Evolutionary conservation across 2,888 invertebrate genomes (phyloP), one percentile per base, ranked within the genome.

Genomic region (Metopia argyrocephala): DNA sequence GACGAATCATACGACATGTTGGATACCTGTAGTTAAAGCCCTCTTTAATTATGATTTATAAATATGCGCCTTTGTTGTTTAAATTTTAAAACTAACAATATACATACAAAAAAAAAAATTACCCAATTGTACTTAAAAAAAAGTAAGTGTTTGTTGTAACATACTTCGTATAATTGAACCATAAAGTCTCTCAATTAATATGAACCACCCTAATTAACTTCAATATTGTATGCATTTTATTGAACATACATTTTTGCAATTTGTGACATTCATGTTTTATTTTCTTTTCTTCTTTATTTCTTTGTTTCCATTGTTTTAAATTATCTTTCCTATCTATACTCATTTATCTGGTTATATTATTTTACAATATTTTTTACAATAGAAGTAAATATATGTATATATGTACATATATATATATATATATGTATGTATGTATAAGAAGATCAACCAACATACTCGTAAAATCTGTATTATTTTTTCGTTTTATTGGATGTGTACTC

Each of bases 251-350:
- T 45, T 15, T 56, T 54, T 61, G 2, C 46, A 76, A 64, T 50
- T 50, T 65, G 64, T 28, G 45, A 64, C 70, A 70, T 70, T 76
- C 76, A 57, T 76, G 64, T 50, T 28, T 38, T 54, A 27, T 57
- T 50, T 76, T 76, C 56, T 62, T 76, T 69, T 38, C 69, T 64
- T 45, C 31, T n/a, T 4, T n/a, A 57, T 31, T 31, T 6, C 15
- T 38, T 62, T 31, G 21, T 56, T 21, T 7, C 20, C 20, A 15
- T 54, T 38, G 38, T 38, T 38, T 38, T 38, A 15, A 12, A 38
- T 9, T 38, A 38, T 38, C 38, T 38, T 38, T 9, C 38, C 38
- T 38, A 38, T 38, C 38, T 15, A 38, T 4, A n/a, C n/a, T 4
- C 21, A 57, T 31, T 31, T 6, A 12, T 38, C 54, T 31, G 21